Evolutionary conservation across 2,113 vertebrate genomes (phyloP), one percentile per base, ranked within the genome.

Genomic region (Channa argus): DNA sequence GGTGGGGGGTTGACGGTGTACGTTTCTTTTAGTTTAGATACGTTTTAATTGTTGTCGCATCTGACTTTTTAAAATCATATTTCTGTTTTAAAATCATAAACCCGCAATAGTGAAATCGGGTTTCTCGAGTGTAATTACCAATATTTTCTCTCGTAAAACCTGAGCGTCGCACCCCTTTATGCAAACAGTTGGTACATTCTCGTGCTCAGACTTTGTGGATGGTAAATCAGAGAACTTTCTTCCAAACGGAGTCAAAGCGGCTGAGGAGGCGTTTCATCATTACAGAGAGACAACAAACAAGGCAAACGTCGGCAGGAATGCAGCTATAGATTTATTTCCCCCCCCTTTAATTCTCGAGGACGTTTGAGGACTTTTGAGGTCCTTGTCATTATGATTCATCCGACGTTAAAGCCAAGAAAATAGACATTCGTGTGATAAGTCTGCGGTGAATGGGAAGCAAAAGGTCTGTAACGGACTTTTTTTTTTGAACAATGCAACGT

Each of bases 101-200:
- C 3, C 0, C 10, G 41, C 0, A 3, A 0, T 9, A 0, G 24
- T 11, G 7, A 8, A 7, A 8, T 5, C 34, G 0, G 2, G 5
- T 33, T 47, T 45, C 1, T 3, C 1, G 4, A 2, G 0, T 0
- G 37, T 13, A 38, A 54, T 64, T 63, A 33, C 61, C 14, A 37
- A 6, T 0, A 5, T 24, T 65, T 14, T 0, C 9, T 44, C 1
- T 1, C 0, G 5, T 51, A 14, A 63, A 50, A 6, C 11, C 2
- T 1, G 10, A 33, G 11, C 11, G 1, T 36, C 0, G 0, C 1
- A 10, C 74, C 80, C 68, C 41, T 74, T 41, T 63, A 5, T 0
- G 1, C 1, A 2, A 2, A 6, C 2, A 68, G n/a, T 70, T 93
- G 91, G 91, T 93, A 86, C 84, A 36, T 77, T 83, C 91, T 84